Conservation (phyloP, 2,113 vertebrate species). For the Forbesichthys papilliferus region DNA sequence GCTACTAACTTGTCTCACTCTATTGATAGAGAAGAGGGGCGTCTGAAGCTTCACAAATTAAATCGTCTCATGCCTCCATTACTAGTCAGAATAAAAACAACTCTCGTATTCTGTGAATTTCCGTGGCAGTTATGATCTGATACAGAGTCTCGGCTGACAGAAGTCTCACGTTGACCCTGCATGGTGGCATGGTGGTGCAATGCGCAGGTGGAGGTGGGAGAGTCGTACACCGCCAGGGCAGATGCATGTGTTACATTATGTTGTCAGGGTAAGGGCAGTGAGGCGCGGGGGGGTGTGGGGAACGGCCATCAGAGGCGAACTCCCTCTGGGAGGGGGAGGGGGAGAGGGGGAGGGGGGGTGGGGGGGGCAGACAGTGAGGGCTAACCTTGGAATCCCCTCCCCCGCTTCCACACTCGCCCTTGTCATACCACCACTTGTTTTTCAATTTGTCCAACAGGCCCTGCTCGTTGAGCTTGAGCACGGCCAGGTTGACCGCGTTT, state of each 20-base stretch:
- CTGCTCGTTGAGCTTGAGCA: conserved; percentile 99
- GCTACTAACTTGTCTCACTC: neutral
- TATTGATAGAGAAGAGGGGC: too few relatives aligned
- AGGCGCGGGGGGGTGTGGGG: neutral
- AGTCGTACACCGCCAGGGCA: conserved; percentile 77
- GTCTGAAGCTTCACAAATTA: too few relatives aligned
- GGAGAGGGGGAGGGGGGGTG: conserved; percentile 28
- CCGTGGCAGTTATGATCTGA: too few relatives aligned
- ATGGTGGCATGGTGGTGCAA: neutral
- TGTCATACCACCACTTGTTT: conserved; percentile 99
- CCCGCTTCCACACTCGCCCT: conserved; percentile 99
- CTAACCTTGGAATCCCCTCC: conserved; percentile 99
- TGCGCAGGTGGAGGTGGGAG: conserved; percentile 29
- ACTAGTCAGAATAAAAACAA: too few relatives aligned
- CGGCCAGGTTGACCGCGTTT: conserved; percentile 99
- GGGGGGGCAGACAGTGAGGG: conserved; percentile 93
- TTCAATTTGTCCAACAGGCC: conserved; percentile 99
- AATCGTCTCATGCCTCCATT: too few relatives aligned
- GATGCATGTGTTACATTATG: conserved; percentile 90
- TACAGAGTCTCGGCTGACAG: neutral
- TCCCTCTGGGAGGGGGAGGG: conserved; percentile 80
- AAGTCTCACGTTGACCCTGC: conserved; percentile 1
- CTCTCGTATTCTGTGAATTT: too few relatives aligned
- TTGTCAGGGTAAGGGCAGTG: conserved; percentile 9
- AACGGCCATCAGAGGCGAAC: conserved; percentile 97